These are phyloP conservation scores for Ctenopoma multispine DNA, from an alignment of 2,797 vertebrate genomes.

Conservation along the genomic window DNA sequence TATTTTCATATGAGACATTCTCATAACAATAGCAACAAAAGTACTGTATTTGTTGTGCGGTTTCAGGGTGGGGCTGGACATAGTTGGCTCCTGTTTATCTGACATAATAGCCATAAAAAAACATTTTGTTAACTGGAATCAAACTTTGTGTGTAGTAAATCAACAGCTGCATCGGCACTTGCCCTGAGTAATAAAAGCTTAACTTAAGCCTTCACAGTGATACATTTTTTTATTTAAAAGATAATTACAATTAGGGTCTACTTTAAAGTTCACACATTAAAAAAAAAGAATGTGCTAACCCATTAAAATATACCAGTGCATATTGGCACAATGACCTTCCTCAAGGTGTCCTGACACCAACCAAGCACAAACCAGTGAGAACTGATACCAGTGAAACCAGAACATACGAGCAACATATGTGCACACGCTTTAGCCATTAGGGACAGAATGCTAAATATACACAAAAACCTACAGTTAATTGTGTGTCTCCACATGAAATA, in stretches of 20 bases:
- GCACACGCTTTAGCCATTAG: no score
- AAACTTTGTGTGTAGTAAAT: constrained; percentile 53
- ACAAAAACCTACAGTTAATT: no score
- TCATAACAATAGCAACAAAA: constrained; percentile 52
- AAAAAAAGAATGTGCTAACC: neutral
- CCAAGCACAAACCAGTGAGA: no score
- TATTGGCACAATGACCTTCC: no score
- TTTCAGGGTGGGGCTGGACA: constrained; percentile 54
- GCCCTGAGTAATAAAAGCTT: constrained; percentile 72
- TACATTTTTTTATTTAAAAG: constrained; percentile 51
- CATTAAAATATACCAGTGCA: no score
- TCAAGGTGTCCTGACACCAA: no score
- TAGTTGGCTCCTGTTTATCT: constrained; percentile 62
- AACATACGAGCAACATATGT: no score
- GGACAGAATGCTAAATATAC: no score
- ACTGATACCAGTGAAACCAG: no score
- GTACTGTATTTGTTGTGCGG: constrained; percentile 64
- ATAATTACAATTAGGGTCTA: neutral
- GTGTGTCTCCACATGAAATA: no score
- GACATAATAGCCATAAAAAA: constrained; percentile 64
- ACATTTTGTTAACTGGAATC: constrained; percentile 65
- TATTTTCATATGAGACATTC: constrained; percentile 50
- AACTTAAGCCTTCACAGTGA: constrained; percentile 65
- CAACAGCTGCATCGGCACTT: constrained; percentile 36
- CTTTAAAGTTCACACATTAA: neutral